Conservation (phyloP, 2,888 invertebrate genomes). For the Amphimallon solstitiale region DNA sequence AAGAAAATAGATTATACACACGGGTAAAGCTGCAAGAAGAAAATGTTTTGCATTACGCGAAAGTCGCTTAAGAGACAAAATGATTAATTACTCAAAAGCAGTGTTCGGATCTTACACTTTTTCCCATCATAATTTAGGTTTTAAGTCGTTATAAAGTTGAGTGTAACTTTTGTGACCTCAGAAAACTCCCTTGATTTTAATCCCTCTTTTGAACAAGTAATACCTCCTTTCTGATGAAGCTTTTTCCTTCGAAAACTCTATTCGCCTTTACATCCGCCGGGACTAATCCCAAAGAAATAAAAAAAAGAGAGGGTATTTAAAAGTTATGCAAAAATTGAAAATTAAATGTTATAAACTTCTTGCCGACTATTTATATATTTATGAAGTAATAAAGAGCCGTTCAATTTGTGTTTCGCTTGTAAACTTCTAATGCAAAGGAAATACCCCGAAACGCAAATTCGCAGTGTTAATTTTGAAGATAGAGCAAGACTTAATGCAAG, state of each 20-base stretch:
- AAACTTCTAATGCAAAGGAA: too few species aligned
- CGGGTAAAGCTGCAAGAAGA: not conserved
- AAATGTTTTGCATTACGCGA: not conserved
- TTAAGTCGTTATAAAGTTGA: conserved; percentile 5
- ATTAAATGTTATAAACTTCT: too few species aligned
- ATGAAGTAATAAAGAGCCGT: too few species aligned
- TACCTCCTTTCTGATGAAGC: conserved; percentile 6
- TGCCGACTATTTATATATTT: too few species aligned
- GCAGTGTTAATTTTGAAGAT: too few species aligned
- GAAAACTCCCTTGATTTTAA: conserved; percentile 4
- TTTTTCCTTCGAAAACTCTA: not conserved
- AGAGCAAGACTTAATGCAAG: too few species aligned
- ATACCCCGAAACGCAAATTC: too few species aligned
- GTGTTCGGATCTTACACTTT: conserved; percentile 1
- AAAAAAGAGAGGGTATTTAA: not conserved
- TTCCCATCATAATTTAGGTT: conserved; percentile 9
- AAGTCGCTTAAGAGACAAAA: conserved; percentile 7
- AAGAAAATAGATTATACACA: not conserved
- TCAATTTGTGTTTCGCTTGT: too few species aligned
- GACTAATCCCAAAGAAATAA: not conserved
- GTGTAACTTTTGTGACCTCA: conserved; percentile 1
- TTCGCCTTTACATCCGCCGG: not conserved
- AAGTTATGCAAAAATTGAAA: too few species aligned
- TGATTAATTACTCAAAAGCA: conserved; percentile 9
- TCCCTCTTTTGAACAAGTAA: conserved; percentile 8